Evolutionary conservation across 1,140 invertebrate genomes (phyloP).

Genomic region (Ceratitis capitata): DNA sequence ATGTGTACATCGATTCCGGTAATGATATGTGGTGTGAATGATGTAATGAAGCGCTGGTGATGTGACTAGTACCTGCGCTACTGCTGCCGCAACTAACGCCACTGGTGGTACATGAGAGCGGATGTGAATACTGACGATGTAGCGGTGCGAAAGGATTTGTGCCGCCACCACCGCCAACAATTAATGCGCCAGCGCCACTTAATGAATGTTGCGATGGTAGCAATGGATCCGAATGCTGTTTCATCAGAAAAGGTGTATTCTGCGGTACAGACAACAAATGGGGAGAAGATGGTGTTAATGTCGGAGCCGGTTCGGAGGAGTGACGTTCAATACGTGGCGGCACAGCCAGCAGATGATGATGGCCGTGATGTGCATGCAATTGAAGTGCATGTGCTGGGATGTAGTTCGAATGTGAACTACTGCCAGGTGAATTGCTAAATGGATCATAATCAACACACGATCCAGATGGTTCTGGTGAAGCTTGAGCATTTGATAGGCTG

Average conservation of each 20-base stretch:
- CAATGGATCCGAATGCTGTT: constrained; percentile 75
- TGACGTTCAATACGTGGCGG: constrained; percentile 70
- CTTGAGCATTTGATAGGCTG: constrained; percentile 64
- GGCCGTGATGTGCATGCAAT: constrained; percentile 47
- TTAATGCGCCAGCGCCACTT: constrained; percentile 64
- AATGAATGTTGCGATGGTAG: constrained; percentile 68
- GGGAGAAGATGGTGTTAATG: constrained; percentile 64
- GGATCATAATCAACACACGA: constrained; percentile 64
- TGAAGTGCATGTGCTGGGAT: constrained; percentile 45
- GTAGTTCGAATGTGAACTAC: constrained; percentile 47
- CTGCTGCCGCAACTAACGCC: neutral
- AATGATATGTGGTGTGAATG: constrained; percentile 62
- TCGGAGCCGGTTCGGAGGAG: constrained; percentile 70
- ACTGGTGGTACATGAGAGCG: constrained; percentile 48
- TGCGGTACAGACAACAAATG: constrained; percentile 71
- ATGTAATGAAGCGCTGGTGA: constrained; percentile 52
- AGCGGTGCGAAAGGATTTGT: constrained; percentile 63
- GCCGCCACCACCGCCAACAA: constrained; percentile 61
- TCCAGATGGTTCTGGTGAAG: constrained; percentile 66
- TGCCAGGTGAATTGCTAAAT: constrained; percentile 55
- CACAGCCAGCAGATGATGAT: constrained; percentile 63
- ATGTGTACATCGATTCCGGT: constrained; percentile 61
- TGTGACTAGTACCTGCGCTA: constrained; percentile 50
- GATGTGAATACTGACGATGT: constrained; percentile 68
- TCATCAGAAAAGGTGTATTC: constrained; percentile 68